These are phyloP conservation scores for Neocrepidodera transversa DNA, from an alignment of 2,888 invertebrate species.

Conservation along the genomic window DNA sequence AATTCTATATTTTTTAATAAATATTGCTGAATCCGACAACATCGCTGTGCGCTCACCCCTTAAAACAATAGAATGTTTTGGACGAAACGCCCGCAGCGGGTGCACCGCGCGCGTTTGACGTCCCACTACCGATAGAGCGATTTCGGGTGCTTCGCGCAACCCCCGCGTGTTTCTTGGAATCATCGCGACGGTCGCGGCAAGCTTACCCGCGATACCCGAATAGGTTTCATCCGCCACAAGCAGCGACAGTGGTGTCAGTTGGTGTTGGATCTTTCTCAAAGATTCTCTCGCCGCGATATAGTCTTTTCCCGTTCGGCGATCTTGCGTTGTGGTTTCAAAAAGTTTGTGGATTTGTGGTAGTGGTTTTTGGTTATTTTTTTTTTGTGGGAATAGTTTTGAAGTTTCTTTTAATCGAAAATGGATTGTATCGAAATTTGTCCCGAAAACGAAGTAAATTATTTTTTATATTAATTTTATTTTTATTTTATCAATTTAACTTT, in stretches of 20 bases:
- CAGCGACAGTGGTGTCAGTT: conserved; percentile 30
- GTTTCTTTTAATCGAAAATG: conserved; percentile 32
- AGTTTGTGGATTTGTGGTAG: conserved; percentile 14
- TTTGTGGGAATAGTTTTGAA: conserved; percentile 11
- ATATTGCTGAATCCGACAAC: conserved; percentile 3
- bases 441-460: conserved; percentile 36
- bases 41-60: conserved; percentile 15
- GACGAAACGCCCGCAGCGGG: conserved; percentile 5
- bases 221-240: conserved; percentile 22
- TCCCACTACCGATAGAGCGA: conserved; percentile 12
- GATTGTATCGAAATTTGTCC: conserved; percentile 42
- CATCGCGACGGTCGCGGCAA: conserved; percentile 24
- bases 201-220: conserved; percentile 22
- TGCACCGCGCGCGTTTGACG: conserved; percentile 9
- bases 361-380: conserved; percentile 8
- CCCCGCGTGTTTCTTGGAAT: conserved; percentile 20
- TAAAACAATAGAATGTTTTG: conserved; percentile 26
- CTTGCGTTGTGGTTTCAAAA: not conserved
- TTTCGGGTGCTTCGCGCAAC: conserved; percentile 19
- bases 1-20: not conserved
- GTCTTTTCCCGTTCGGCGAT: conserved; percentile 6
- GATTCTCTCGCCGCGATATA: not conserved
- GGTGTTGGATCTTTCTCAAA: conserved; percentile 21
- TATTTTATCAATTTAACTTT: too few relatives aligned
- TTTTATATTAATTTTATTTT: too few relatives aligned